phyloP scores from a whole-genome alignment of 2,888 invertebrate species.

The Thera obeliscata region DNA sequence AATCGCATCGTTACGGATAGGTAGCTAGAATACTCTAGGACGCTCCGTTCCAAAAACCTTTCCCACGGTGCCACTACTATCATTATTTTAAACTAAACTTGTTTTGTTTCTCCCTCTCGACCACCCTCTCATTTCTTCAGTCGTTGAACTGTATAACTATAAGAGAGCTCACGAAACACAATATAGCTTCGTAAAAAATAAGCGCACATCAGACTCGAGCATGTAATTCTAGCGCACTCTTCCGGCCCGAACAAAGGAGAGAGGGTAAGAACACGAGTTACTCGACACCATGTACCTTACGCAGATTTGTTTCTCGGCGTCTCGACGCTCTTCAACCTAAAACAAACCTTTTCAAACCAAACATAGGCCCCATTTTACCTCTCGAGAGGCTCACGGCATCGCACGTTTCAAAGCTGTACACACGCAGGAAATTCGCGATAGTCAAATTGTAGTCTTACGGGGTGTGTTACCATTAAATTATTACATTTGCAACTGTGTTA shows the following conservation, averaged over 20 bases:
- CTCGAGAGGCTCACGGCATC: conserved; percentile 53
- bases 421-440: conserved; percentile 82
- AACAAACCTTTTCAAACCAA: conserved; percentile 62
- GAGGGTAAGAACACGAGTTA: conserved; percentile 85
- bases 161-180: conserved; percentile 75
- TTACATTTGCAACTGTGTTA: conserved; percentile 80
- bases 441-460: conserved; percentile 84
- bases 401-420: conserved; percentile 66
- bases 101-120: conserved; percentile 70
- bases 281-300: conserved; percentile 83
- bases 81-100: conserved; percentile 63
- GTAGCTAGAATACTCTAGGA: background rate
- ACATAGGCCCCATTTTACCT: conserved; percentile 63
- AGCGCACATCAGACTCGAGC: conserved; percentile 84
- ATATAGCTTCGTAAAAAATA: conserved; percentile 84
- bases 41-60: conserved; percentile 41
- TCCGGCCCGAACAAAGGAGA: conserved; percentile 84
- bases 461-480: conserved; percentile 79
- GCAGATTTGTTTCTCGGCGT: conserved; percentile 83
- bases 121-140: conserved; percentile 78
- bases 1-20: conserved; percentile 17
- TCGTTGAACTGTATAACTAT: conserved; percentile 82
- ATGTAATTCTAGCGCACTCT: conserved; percentile 85
- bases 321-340: conserved; percentile 57
- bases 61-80: conserved; percentile 55